Evolutionary conservation across 2,113 vertebrate genomes (phyloP).

Genomic region (Ctenomys sociabilis): DNA sequence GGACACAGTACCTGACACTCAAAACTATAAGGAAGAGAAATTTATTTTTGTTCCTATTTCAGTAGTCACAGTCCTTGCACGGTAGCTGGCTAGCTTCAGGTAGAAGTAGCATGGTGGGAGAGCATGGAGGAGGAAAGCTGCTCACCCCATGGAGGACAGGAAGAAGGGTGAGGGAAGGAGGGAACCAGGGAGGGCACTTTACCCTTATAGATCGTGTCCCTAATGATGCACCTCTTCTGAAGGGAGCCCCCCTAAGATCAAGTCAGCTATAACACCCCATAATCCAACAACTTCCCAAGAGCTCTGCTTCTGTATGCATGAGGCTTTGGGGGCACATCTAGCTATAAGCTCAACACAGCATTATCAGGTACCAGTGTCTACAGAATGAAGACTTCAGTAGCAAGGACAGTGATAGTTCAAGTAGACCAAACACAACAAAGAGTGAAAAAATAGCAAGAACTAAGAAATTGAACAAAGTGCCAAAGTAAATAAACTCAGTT

Average conservation of each 20-base stretch:
- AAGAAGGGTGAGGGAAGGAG: not conserved
- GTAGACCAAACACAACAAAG: conserved; percentile 23
- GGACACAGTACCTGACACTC: not conserved
- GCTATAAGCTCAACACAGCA: not conserved
- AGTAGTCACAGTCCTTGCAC: not conserved
- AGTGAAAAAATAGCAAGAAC: conserved; percentile 10
- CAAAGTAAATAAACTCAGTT: not conserved
- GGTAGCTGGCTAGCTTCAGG: not conserved
- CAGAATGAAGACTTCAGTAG: not conserved
- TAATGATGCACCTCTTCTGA: not conserved
- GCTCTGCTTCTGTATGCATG: not conserved
- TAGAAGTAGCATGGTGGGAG: not conserved
- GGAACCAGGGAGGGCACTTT: not conserved
- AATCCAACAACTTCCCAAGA: not conserved
- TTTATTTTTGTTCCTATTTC: not conserved
- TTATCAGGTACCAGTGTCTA: conserved; percentile 13
- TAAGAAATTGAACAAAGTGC: not conserved
- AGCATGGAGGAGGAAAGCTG: not conserved
- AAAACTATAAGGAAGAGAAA: not conserved
- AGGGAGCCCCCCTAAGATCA: not conserved
- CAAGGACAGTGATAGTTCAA: not conserved
- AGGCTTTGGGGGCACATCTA: not conserved
- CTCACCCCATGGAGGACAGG: not conserved
- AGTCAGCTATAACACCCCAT: not conserved
- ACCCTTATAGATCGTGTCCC: not conserved